phyloP scores from a whole-genome alignment of 2,113 vertebrate species.

The Xerus inauris region DNA sequence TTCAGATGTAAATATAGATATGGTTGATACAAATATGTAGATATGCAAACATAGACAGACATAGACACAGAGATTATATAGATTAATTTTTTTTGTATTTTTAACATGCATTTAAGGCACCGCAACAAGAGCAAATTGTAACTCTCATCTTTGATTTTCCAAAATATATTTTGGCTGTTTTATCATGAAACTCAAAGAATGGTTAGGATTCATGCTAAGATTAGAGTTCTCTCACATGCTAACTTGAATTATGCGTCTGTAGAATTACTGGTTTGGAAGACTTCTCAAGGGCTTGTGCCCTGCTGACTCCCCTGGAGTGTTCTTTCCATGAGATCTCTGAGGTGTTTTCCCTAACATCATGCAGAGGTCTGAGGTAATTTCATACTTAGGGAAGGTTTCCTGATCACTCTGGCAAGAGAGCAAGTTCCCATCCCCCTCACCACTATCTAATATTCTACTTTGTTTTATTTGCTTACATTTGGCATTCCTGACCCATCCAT shows the following conservation, averaged over 20 bases:
- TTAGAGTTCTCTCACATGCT: not conserved
- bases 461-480: not conserved
- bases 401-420: not conserved
- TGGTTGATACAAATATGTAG: not conserved
- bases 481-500: not conserved
- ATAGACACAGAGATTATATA: not conserved
- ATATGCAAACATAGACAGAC: not conserved
- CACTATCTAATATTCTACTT: not conserved
- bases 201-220: not conserved
- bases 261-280: not conserved
- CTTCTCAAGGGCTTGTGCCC: not conserved
- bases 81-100: not conserved
- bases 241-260: not conserved
- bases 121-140: not conserved
- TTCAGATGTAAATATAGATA: not conserved
- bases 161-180: not conserved
- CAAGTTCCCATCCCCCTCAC: fast-evolving
- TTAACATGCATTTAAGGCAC: not conserved
- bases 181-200: not conserved
- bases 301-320: not conserved
- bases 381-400: not conserved
- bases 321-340: not conserved
- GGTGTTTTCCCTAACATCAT: not conserved
- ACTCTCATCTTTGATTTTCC: constrained; percentile 20
- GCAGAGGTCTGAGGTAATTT: not conserved